Conservation (phyloP, 2,797 vertebrate species). For the Cuniculus paca region DNA sequence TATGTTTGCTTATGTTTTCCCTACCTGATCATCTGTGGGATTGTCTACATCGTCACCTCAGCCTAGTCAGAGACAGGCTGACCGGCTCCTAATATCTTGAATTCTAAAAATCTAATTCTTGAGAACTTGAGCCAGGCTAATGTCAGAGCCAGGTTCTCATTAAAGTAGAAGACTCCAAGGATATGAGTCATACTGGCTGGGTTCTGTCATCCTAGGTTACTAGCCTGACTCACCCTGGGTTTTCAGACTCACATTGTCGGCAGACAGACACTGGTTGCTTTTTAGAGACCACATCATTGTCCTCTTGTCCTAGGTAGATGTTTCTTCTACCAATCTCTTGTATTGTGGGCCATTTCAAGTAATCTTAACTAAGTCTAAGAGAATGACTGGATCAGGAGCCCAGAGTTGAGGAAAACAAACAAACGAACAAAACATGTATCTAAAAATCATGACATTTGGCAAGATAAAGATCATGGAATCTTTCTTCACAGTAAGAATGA, state of each 20-base stretch:
- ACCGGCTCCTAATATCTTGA: background rate
- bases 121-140: background rate
- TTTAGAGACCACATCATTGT: background rate
- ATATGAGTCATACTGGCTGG: background rate
- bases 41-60: background rate
- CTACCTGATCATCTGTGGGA: background rate
- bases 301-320: background rate
- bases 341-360: background rate
- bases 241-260: background rate
- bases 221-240: background rate
- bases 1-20: background rate
- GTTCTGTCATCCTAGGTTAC: background rate
- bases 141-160: background rate
- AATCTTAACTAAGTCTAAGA: background rate
- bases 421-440: background rate
- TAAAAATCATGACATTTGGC: background rate
- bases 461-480: background rate
- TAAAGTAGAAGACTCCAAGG: background rate
- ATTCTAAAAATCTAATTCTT: background rate
- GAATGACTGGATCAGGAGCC: background rate
- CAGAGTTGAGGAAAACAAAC: background rate
- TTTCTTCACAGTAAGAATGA: slow-evolving; percentile 2
- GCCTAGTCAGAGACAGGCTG: background rate
- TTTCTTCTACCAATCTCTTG: background rate
- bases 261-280: background rate